Percentiles rank a stretch among this genome's conserved stretches.
Conservation (phyloP, 2,888 invertebrate species). For the Eupithecia insigniata region DNA sequence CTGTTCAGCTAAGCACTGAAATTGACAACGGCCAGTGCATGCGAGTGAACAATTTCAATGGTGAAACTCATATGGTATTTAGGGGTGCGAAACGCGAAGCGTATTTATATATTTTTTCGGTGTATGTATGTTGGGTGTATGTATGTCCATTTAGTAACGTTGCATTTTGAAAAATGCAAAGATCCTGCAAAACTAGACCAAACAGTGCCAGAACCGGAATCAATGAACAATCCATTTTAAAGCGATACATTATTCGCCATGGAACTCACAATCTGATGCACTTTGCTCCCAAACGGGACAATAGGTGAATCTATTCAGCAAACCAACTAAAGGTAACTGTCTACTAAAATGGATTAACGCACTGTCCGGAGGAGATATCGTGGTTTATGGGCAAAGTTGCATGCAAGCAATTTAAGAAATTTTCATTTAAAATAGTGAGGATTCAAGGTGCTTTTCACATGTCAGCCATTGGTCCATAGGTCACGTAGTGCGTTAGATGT, state of each 20-base stretch:
- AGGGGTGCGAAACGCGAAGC: background rate
- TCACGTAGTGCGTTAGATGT: slow-evolving; percentile 5
- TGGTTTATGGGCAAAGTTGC: slow-evolving; percentile 8
- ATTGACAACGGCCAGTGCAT: slow-evolving; percentile 11
- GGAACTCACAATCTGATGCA: slow-evolving; percentile 66
- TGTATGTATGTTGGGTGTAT: background rate
- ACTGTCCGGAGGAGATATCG: slow-evolving; percentile 10
- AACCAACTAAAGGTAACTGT: slow-evolving; percentile 45
- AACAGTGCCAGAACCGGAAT: slow-evolving; percentile 41
- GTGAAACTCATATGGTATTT: background rate
- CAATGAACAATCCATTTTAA: slow-evolving; percentile 60
- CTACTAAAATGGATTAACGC: slow-evolving; percentile 23
- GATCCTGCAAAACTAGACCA: slow-evolving; percentile 10
- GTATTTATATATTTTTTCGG: background rate
- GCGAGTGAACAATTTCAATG: slow-evolving; percentile 1
- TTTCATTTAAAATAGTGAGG: background rate
- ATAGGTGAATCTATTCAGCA: slow-evolving; percentile 62
- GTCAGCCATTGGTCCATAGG: background rate
- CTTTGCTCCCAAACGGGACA: slow-evolving; percentile 63
- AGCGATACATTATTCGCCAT: slow-evolving; percentile 61
- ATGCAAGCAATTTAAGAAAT: background rate
- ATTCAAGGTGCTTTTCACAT: background rate
- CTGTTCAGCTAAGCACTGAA: slow-evolving; percentile 4
- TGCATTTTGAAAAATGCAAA: background rate
- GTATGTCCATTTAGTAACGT: background rate